Percentiles rank a stretch among this genome's conserved stretches.
Evolutionary conservation across 2,888 invertebrate species (phyloP).

Genomic region (Tenthredo distinguenda): DNA sequence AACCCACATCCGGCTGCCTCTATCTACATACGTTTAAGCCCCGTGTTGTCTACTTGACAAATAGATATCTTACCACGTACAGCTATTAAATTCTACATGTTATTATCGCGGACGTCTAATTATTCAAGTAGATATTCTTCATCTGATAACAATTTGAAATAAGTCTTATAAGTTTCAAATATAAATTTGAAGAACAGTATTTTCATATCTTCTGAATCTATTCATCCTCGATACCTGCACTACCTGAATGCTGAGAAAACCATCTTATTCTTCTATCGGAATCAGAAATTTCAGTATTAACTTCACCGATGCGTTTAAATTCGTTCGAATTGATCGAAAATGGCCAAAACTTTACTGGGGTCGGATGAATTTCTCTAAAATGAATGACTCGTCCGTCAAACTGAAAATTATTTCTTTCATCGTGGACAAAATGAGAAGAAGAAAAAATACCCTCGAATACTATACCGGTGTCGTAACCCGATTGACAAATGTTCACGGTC

Average conservation of each 20-base stretch:
- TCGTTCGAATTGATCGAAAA: neutral
- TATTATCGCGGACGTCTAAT: neutral
- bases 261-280: neutral
- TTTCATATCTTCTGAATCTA: neutral
- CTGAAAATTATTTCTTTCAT: neutral
- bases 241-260: neutral
- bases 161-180: neutral
- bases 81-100: neutral
- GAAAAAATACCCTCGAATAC: neutral
- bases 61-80: neutral
- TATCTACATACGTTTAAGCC: neutral
- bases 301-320: neutral
- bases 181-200: neutral
- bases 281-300: neutral
- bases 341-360: neutral
- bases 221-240: neutral
- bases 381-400: neutral
- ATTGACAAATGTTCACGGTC: conserved; percentile 15
- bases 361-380: neutral
- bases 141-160: neutral
- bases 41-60: neutral
- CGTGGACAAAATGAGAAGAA: neutral
- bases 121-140: neutral
- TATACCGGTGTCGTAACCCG: conserved; percentile 1
- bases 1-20: neutral